A percentile compares a stretch with the other conserved stretches of the same genome.
Conservation (phyloP, 2,797 vertebrate genomes). For the Diplodus puntazzo region DNA sequence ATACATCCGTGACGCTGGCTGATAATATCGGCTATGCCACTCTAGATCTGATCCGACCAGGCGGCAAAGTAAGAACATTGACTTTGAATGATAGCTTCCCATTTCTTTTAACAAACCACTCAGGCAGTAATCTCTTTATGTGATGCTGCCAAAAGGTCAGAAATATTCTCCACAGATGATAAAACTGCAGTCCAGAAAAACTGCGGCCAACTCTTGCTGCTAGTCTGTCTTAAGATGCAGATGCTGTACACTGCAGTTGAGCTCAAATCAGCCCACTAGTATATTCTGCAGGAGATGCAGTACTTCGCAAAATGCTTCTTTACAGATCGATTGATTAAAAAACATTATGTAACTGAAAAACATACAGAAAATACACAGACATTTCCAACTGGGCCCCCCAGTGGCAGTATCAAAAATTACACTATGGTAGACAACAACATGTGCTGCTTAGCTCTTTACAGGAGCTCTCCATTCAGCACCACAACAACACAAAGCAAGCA, state of each 20-base stretch:
- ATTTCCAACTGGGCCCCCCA: slow-evolving; percentile 9
- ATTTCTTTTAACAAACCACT: neutral
- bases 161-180: neutral
- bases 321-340: neutral
- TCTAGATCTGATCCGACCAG: neutral
- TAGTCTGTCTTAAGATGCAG: neutral
- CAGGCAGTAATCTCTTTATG: neutral
- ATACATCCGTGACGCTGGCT: neutral
- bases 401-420: slow-evolving; percentile 17
- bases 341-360: neutral
- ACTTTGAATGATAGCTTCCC: neutral
- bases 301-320: neutral
- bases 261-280: neutral
- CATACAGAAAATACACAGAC: neutral
- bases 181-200: neutral
- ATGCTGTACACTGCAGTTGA: neutral
- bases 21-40: neutral
- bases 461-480: slow-evolving; percentile 64
- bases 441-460: neutral
- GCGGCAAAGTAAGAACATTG: neutral
- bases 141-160: neutral
- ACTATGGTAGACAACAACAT: neutral
- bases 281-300: neutral
- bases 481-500: slow-evolving; percentile 19
- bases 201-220: neutral